Percentiles rank a stretch among this genome's conserved stretches.
Conservation (phyloP, 2,797 vertebrate species). For the Cryptoblepharus egeriae region DNA sequence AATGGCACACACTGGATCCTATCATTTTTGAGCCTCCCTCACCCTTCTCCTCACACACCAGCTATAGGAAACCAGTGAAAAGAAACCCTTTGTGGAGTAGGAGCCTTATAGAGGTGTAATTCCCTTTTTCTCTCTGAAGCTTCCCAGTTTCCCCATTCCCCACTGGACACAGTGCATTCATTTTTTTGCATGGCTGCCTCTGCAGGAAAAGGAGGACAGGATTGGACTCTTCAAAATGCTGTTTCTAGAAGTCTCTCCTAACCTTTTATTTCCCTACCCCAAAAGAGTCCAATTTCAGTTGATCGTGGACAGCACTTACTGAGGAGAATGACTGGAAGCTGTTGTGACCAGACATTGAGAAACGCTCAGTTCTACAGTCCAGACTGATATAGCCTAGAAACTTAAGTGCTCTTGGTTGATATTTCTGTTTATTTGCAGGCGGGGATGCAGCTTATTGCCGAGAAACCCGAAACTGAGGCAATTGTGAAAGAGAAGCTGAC, state of each 20-base stretch:
- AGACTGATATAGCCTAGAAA: constrained; percentile 32
- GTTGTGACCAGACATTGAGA: constrained; percentile 46
- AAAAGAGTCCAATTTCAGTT: neutral
- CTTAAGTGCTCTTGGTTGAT: constrained; percentile 26
- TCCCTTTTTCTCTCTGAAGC: no score
- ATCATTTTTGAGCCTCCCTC: no score
- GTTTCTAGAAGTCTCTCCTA: neutral
- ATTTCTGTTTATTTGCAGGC: constrained; percentile 78
- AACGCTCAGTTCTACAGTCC: constrained; percentile 47
- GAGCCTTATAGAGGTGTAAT: no score
- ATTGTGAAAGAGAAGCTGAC: constrained; percentile 93
- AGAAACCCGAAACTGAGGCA: constrained; percentile 92
- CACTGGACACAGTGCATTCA: no score
- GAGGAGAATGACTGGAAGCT: constrained; percentile 48
- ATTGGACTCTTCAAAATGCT: neutral
- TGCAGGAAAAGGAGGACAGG: no score
- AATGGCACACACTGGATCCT: no score
- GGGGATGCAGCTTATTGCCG: constrained; percentile 89
- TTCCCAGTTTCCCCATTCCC: no score
- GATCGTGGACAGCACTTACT: constrained; percentile 4
- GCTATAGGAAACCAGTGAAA: no score
- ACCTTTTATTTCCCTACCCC: neutral
- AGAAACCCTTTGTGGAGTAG: no score
- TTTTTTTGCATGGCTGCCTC: no score
- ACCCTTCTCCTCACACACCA: no score